Conservation (phyloP, 35 echinoderm and acorn worm genomes). For the Lytechinus pictus region DNA sequence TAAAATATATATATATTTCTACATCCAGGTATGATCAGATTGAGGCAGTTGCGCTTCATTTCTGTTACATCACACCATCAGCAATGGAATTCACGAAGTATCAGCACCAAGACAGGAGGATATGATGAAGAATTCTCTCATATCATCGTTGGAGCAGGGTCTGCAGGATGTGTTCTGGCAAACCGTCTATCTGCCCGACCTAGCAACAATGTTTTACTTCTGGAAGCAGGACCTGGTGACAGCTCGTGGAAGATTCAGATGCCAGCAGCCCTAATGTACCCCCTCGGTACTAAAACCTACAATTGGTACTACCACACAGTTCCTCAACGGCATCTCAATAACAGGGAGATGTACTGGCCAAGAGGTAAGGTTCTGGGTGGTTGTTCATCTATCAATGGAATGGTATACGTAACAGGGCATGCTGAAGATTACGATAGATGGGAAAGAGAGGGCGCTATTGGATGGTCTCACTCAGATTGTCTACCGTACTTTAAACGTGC, state of each 20-base stretch:
- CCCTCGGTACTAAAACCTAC: constrained; percentile 72
- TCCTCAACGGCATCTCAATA: constrained; percentile 80
- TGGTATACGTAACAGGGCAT: constrained; percentile 96
- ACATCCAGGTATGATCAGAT: neutral
- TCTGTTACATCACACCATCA: neutral
- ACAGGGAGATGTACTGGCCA: constrained; percentile 91
- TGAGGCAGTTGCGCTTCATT: neutral
- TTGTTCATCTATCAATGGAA: constrained; percentile 93
- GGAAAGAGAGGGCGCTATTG: constrained; percentile 81
- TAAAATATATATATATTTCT: no score
- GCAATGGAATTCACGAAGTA: neutral
- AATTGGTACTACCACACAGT: constrained; percentile 94
- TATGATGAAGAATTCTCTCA: constrained; percentile 71
- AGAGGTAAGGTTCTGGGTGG: constrained; percentile 92
- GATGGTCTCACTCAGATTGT: constrained; percentile 94
- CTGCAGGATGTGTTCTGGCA: constrained; percentile 93
- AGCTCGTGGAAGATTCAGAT: constrained; percentile 94
- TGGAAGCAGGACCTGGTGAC: constrained; percentile 90
- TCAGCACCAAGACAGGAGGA: neutral
- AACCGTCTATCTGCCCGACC: constrained; percentile 79
- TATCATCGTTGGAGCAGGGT: constrained; percentile 95
- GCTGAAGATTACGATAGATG: constrained; percentile 85
- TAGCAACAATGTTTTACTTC: constrained; percentile 75
- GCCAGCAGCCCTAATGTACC: constrained; percentile 86
- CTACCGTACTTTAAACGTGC: constrained; percentile 94